A percentile compares a stretch with the other conserved stretches of the same genome.
Conservation (phyloP, 2,888 invertebrate genomes). For the Drosophila tripunctata region DNA sequence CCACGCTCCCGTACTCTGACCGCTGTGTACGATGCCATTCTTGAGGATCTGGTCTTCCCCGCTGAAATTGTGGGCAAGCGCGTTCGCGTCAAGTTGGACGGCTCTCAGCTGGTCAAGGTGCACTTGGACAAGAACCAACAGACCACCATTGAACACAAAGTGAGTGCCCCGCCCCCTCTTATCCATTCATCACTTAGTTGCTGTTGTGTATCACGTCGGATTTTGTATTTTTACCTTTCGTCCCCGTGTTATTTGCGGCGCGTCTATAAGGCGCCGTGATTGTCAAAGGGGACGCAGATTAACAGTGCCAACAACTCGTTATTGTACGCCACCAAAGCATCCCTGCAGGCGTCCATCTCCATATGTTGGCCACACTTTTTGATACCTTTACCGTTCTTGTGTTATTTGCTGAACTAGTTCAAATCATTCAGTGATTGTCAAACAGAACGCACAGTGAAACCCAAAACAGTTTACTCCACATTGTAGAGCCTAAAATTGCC, state of each 20-base stretch:
- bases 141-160: conserved; percentile 99
- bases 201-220: neutral
- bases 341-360: conserved; percentile 74
- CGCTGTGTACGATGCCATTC: conserved; percentile 97
- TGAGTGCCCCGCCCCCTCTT: conserved; percentile 82
- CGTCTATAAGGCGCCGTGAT: conserved; percentile 69
- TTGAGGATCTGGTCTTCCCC: conserved; percentile 99
- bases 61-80: conserved; percentile 99
- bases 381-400: conserved; percentile 73
- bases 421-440: conserved; percentile 77
- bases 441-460: conserved; percentile 81
- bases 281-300: conserved; percentile 82
- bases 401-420: conserved; percentile 78
- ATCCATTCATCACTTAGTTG: neutral
- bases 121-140: conserved; percentile 99
- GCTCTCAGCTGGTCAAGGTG: conserved; percentile 97
- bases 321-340: conserved; percentile 64
- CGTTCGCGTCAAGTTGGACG: conserved; percentile 97
- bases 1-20: conserved; percentile 95
- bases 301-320: conserved; percentile 80
- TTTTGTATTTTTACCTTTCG: conserved; percentile 31
- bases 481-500: conserved; percentile 19
- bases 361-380: conserved; percentile 75
- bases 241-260: conserved; percentile 83
- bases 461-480: conserved; percentile 32